phyloP scores from a whole-genome alignment of 1,140 invertebrate genomes.

The Zelostemma sp. region DNA sequence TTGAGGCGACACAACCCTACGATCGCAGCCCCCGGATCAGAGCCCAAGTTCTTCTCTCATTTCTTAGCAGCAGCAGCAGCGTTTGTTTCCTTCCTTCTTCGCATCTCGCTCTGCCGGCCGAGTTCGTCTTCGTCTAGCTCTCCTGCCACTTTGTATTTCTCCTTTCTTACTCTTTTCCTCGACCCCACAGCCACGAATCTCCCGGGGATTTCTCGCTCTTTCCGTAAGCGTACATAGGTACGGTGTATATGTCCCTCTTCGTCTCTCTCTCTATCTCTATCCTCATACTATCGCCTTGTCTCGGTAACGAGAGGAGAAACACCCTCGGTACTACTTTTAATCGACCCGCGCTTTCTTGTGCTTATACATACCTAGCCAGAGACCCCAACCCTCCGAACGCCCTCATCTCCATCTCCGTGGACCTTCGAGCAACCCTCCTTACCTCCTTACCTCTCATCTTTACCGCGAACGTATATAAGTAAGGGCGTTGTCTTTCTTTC shows the following conservation, averaged over 20 bases:
- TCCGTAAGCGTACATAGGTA: constrained; percentile 48
- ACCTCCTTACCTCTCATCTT: constrained; percentile 61
- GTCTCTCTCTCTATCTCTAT: constrained; percentile 24
- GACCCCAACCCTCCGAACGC: constrained; percentile 50
- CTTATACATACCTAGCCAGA: constrained; percentile 67
- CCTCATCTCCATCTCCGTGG: constrained; percentile 59
- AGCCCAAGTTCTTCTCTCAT: constrained; percentile 50
- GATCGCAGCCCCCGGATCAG: constrained; percentile 46
- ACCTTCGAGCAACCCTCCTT: constrained; percentile 47
- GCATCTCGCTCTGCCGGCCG: constrained; percentile 19
- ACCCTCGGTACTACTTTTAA: constrained; percentile 73
- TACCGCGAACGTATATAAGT: constrained; percentile 67
- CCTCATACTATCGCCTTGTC: constrained; percentile 47
- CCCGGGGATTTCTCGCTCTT: constrained; percentile 50
- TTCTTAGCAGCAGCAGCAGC: too few species aligned
- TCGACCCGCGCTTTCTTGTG: constrained; percentile 71
- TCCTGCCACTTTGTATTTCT: constrained; percentile 41
- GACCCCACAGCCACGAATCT: constrained; percentile 40
- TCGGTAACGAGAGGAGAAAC: constrained; percentile 71
- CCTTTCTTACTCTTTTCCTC: constrained; percentile 45
- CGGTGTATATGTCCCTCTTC: constrained; percentile 49
- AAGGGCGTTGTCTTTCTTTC: constrained; percentile 71
- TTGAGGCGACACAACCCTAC: constrained; percentile 52
- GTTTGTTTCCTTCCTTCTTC: constrained; percentile 47
- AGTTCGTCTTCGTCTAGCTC: constrained; percentile 31